Evolutionary conservation across 2,797 vertebrate species (phyloP).

Genomic region (Crenichthys baileyi): DNA sequence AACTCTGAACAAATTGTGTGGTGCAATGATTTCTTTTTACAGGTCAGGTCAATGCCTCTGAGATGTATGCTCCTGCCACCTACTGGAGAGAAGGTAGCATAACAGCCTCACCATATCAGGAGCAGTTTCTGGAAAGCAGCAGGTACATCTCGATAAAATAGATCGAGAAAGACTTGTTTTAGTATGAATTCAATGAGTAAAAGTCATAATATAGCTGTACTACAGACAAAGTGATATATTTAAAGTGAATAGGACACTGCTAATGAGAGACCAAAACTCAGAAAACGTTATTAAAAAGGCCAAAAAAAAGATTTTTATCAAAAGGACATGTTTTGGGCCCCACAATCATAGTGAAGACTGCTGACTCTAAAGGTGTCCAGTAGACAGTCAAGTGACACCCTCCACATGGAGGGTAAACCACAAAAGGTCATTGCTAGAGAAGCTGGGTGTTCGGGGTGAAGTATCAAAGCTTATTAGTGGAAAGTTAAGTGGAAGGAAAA

Average conservation of each 20-base stretch:
- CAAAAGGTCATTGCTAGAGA: background rate
- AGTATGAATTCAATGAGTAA: background rate
- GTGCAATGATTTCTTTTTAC: background rate
- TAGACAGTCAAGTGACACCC: background rate
- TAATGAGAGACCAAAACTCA: no score
- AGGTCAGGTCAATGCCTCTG: background rate
- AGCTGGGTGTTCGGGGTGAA: background rate
- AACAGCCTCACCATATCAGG: background rate
- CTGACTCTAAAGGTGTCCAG: background rate
- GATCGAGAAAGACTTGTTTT: background rate
- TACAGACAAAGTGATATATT: background rate
- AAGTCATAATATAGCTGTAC: background rate
- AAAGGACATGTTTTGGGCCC: background rate
- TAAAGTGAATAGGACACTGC: background rate
- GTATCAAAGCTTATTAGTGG: background rate
- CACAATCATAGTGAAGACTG: background rate
- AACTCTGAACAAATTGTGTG: background rate
- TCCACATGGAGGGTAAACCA: background rate
- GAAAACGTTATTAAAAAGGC: no score
- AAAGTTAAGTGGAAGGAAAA: background rate
- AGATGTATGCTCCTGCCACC: background rate
- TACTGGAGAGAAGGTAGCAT: background rate
- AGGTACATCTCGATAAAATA: background rate
- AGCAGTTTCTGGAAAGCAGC: background rate
- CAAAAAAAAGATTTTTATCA: background rate